These are phyloP conservation scores for Hypanus sabinus DNA, from an alignment of 2,113 vertebrate genomes.

Conservation along the genomic window DNA sequence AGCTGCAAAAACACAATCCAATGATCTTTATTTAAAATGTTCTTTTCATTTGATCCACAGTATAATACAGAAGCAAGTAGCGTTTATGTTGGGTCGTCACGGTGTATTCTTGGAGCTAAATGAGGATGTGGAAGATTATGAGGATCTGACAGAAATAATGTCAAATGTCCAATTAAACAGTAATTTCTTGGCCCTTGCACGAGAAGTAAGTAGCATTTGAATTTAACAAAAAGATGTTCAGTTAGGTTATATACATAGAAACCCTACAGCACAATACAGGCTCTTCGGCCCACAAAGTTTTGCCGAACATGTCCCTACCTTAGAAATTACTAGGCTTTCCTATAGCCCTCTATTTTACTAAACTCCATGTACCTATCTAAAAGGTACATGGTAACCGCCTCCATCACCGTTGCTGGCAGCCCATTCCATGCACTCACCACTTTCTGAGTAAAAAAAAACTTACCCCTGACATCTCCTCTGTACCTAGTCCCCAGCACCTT, in stretches of 20 bases:
- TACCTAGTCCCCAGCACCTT: no score
- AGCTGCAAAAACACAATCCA: background rate
- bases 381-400: no score
- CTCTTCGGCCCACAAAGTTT: no score
- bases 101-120: slow-evolving; percentile 94
- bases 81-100: slow-evolving; percentile 92
- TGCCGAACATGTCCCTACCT: no score
- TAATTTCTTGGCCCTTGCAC: slow-evolving; percentile 89
- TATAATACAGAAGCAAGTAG: slow-evolving; percentile 96
- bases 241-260: background rate
- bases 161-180: slow-evolving; percentile 98
- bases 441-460: no score
- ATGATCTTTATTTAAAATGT: background rate
- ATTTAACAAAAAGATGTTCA: background rate
- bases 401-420: no score
- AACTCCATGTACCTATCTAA: no score
- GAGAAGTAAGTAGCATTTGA: slow-evolving; percentile 68
- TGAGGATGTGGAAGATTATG: slow-evolving; percentile 91
- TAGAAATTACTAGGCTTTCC: no score
- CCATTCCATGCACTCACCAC: no score
- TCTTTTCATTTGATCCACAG: slow-evolving; percentile 49
- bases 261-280: no score
- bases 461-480: no score
- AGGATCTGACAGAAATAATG: slow-evolving; percentile 97
- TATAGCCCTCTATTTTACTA: no score